Conservation (phyloP, 2,797 vertebrate genomes). For the Melopsittacus undulatus region DNA sequence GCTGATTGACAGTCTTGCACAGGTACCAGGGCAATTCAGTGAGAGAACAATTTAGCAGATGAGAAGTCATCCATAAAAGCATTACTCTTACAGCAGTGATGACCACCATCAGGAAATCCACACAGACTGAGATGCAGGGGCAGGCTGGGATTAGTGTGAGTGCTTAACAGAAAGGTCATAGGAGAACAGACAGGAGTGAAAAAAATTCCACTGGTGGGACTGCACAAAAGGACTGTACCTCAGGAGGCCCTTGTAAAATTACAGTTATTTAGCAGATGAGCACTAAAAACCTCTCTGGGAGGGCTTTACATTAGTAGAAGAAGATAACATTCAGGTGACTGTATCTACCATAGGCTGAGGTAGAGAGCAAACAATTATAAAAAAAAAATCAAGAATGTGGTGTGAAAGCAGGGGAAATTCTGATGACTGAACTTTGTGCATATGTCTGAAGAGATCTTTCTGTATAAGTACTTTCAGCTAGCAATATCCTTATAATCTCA, state of each 20-base stretch:
- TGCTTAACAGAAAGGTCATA: neutral
- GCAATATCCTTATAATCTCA: neutral
- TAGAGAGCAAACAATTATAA: neutral
- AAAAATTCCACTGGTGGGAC: neutral
- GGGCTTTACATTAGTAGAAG: neutral
- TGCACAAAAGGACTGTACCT: neutral
- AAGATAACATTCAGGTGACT: neutral
- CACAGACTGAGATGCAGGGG: rapidly evolving
- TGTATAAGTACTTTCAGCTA: neutral
- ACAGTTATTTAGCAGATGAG: neutral
- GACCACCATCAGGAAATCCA: neutral
- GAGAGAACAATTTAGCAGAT: neutral
- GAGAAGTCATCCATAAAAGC: neutral
- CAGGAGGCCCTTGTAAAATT: neutral
- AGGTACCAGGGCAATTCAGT: neutral
- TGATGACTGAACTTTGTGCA: neutral
- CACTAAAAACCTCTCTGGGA: neutral
- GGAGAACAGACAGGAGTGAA: neutral
- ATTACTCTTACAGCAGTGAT: neutral
- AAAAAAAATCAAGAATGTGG: neutral
- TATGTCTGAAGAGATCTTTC: neutral
- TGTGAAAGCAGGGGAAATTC: neutral
- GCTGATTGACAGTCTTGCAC: neutral
- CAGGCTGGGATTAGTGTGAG: rapidly evolving
- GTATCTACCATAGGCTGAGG: neutral